Evolutionary conservation across 2,888 invertebrate genomes (phyloP).

Genomic region (Tanypteryx hageni): DNA sequence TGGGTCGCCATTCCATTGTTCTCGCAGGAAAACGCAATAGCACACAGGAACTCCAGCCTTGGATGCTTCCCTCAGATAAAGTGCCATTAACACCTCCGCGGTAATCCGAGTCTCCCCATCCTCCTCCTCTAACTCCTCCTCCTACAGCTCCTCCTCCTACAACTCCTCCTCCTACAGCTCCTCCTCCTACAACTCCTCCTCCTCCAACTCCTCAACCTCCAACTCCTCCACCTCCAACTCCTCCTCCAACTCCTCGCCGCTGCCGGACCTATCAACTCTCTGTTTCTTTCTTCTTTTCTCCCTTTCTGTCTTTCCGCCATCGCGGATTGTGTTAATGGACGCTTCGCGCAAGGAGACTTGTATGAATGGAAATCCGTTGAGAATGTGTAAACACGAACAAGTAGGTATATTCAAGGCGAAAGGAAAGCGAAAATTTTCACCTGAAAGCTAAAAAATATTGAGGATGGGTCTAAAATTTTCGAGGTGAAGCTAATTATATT

Average conservation of each 20-base stretch:
- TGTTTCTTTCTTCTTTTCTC: not conserved
- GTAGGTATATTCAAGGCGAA: not conserved
- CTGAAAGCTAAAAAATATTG: not conserved
- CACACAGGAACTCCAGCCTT: slow-evolving; percentile 39
- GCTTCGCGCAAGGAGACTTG: not conserved
- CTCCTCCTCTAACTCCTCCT: not conserved
- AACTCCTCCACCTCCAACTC: not conserved
- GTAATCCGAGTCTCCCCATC: not conserved
- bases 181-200: no score
- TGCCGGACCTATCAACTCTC: not conserved
- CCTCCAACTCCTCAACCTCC: not conserved
- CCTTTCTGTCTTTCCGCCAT: not conserved
- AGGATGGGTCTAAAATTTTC: no score
- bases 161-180: no score
- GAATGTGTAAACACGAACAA: not conserved
- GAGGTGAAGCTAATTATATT: no score
- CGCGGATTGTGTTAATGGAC: not conserved
- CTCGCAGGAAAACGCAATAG: slow-evolving; percentile 30
- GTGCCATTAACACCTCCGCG: slow-evolving; percentile 37
- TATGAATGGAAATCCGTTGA: not conserved
- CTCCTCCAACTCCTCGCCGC: not conserved
- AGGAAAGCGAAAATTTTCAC: not conserved
- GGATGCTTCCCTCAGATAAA: slow-evolving; percentile 36
- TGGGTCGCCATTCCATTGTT: slow-evolving; percentile 40
- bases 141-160: not conserved